A percentile compares a stretch with the other conserved stretches of the same genome.
Conservation (phyloP, 1,140 invertebrate species). For the Tribolium madens region DNA sequence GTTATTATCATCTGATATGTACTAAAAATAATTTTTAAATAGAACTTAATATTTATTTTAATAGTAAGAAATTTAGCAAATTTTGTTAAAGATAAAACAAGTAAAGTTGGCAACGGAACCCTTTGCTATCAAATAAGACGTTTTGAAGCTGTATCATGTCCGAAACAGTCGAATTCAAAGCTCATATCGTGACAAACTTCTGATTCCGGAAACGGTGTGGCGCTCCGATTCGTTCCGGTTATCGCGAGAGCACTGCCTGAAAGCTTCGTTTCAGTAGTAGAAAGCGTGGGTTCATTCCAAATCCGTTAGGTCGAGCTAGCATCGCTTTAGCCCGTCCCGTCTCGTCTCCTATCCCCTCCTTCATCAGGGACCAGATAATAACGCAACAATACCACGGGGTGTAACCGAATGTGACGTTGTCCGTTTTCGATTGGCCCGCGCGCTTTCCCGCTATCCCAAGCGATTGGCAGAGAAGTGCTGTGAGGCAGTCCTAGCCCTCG, state of each 20-base stretch:
- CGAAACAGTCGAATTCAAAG: not conserved
- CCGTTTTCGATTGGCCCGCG: slow-evolving; percentile 55
- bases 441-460: slow-evolving; percentile 48
- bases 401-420: slow-evolving; percentile 47
- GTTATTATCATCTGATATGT: too few relatives aligned
- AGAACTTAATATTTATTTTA: too few relatives aligned
- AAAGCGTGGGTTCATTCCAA: not conserved
- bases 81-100: too few relatives aligned
- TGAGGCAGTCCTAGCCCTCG: slow-evolving; percentile 54
- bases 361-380: slow-evolving; percentile 23
- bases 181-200: not conserved
- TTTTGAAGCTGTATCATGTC: not conserved
- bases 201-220: slow-evolving; percentile 40
- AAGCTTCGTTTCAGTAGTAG: not conserved
- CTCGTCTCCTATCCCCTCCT: slow-evolving; percentile 26
- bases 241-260: slow-evolving; percentile 4
- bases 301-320: slow-evolving; percentile 25
- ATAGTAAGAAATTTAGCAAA: too few relatives aligned
- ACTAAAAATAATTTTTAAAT: too few relatives aligned
- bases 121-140: not conserved
- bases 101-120: too few relatives aligned
- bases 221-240: slow-evolving; percentile 22
- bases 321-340: not conserved
- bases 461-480: slow-evolving; percentile 57
- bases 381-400: slow-evolving; percentile 50